Evolutionary conservation across 2,113 vertebrate species (phyloP).

Genomic region (Numida meleagris): DNA sequence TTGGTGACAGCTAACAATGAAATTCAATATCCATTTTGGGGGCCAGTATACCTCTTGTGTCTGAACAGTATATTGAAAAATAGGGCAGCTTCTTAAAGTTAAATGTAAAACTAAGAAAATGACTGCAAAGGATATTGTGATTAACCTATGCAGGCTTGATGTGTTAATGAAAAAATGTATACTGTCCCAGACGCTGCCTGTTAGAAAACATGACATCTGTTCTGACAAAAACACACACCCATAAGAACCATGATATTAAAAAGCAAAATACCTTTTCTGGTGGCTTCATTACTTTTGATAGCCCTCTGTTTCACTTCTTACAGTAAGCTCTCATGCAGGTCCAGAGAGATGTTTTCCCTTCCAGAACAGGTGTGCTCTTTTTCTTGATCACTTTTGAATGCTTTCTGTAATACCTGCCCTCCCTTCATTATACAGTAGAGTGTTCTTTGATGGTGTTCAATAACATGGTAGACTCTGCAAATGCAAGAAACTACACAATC

Average conservation of each 20-base stretch:
- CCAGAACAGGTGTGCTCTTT: not conserved
- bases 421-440: conserved; percentile 34
- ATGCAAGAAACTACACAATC: conserved; percentile 66
- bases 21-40: not conserved
- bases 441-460: conserved; percentile 54
- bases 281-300: conserved; percentile 10
- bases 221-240: not conserved
- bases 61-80: not conserved
- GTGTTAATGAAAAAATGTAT: not conserved
- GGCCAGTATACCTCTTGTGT: not conserved
- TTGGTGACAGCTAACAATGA: not conserved
- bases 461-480: conserved; percentile 55
- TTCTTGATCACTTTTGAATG: conserved; percentile 34
- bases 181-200: not conserved
- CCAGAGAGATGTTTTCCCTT: conserved; percentile 6
- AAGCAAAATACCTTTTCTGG: conserved; percentile 63
- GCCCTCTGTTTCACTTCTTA: conserved; percentile 20
- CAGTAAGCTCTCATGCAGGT: conserved; percentile 21
- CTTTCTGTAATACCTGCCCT: conserved; percentile 55
- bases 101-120: not conserved
- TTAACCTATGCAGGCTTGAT: not conserved
- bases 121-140: not conserved
- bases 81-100: not conserved
- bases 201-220: not conserved
- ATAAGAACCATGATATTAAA: conserved; percentile 9